phyloP scores from a whole-genome alignment of 2,113 vertebrate genomes.

The Dipodomys merriami region DNA sequence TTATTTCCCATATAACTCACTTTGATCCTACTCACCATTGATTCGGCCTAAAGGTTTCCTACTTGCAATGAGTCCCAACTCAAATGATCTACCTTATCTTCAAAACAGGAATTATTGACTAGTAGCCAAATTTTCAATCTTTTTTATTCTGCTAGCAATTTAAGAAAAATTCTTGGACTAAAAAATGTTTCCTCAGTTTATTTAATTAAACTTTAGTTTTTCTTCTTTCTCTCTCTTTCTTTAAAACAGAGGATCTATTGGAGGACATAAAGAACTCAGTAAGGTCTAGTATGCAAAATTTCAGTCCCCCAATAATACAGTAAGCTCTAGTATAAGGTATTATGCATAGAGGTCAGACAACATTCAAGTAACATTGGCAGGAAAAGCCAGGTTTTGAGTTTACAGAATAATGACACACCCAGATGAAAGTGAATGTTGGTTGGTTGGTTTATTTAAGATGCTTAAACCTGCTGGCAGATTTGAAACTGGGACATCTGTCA shows the following conservation, averaged over 20 bases:
- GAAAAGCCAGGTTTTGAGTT: constrained; percentile 31
- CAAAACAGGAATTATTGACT: background rate
- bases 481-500: constrained; percentile 65
- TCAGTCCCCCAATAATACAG: background rate
- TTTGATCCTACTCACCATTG: constrained; percentile 4
- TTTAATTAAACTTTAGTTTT: constrained; percentile 28
- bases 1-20: background rate
- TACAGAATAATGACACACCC: constrained; percentile 30
- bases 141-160: constrained; percentile 13
- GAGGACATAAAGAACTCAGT: background rate
- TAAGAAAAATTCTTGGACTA: constrained; percentile 30
- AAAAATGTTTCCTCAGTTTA: background rate
- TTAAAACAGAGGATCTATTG: background rate
- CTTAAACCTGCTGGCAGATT: constrained; percentile 47
- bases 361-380: constrained; percentile 4
- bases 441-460: constrained; percentile 50
- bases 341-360: constrained; percentile 17
- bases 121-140: background rate
- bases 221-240: background rate
- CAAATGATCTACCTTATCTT: background rate
- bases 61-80: background rate
- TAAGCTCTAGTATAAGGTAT: background rate
- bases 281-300: background rate
- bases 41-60: background rate
- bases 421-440: constrained; percentile 14